Conservation (phyloP, 2,888 invertebrate genomes). For the Coremacera marginata region DNA sequence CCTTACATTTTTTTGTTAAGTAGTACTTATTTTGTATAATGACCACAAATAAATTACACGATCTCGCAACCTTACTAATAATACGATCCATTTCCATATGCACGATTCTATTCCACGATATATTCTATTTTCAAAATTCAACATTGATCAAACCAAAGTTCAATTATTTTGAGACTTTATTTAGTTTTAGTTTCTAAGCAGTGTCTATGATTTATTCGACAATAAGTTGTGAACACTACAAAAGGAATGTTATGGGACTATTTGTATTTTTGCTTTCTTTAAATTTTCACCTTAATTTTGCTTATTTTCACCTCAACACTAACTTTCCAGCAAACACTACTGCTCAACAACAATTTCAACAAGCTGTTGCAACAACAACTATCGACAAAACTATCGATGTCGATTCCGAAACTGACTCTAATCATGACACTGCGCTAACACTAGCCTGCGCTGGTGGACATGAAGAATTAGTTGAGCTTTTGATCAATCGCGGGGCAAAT, state of each 20-base stretch:
- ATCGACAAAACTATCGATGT: conserved; percentile 88
- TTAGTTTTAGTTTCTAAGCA: too few species aligned
- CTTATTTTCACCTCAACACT: background rate
- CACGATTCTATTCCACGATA: too few species aligned
- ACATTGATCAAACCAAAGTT: too few species aligned
- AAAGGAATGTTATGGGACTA: background rate
- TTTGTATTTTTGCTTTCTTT: background rate
- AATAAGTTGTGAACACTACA: too few species aligned
- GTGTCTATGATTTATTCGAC: too few species aligned
- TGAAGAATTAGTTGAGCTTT: conserved; percentile 92
- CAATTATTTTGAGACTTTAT: too few species aligned
- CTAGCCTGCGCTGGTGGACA: conserved; percentile 98
- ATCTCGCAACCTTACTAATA: too few species aligned
- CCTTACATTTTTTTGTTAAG: too few species aligned
- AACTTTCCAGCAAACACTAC: conserved; percentile 58
- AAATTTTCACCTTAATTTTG: background rate
- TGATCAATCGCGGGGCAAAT: conserved; percentile 92
- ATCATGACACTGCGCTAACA: conserved; percentile 98
- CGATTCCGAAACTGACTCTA: conserved; percentile 97
- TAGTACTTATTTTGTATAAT: too few species aligned
- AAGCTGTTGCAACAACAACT: conserved; percentile 67
- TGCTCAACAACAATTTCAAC: conserved; percentile 63
- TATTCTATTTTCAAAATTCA: too few species aligned
- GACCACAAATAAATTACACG: too few species aligned
- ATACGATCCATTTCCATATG: too few species aligned